A percentile compares a stretch with the other conserved stretches of the same genome.
These are phyloP conservation scores for Chamaedrilus cognettii DNA, from an alignment of 2,888 invertebrate species.

Conservation along the genomic window DNA sequence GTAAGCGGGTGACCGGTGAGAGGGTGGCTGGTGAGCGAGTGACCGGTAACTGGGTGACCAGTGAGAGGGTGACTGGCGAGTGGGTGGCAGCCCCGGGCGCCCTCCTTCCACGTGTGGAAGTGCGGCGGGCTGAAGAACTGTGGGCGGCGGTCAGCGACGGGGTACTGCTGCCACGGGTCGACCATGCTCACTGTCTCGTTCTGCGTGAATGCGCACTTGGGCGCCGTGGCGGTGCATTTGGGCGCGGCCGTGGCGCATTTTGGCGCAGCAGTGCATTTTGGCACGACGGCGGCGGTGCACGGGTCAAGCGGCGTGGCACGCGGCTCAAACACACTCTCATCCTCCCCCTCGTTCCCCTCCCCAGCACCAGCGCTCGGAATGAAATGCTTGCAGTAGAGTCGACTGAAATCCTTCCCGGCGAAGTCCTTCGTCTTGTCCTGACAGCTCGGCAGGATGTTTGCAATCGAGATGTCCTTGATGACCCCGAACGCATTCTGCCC, in stretches of 20 bases:
- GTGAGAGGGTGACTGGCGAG: neutral
- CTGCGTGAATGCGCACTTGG: constrained; percentile 24
- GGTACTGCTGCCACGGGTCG: constrained; percentile 22
- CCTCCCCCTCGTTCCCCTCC: too few species aligned
- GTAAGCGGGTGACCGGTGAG: neutral
- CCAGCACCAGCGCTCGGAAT: constrained; percentile 13
- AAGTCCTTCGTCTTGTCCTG: constrained; percentile 53
- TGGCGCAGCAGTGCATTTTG: neutral
- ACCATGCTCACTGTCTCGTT: constrained; percentile 25
- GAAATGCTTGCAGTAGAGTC: constrained; percentile 29
- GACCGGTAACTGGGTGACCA: neutral
- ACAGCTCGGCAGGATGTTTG: constrained; percentile 51
- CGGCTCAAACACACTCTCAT: constrained; percentile 30
- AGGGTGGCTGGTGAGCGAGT: constrained; percentile 1
- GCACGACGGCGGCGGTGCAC: neutral
- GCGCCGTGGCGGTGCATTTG: neutral
- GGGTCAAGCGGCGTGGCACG: constrained; percentile 19
- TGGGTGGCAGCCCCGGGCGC: constrained; percentile 1
- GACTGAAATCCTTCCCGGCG: constrained; percentile 41
- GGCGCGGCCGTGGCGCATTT: neutral
- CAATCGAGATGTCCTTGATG: constrained; percentile 56
- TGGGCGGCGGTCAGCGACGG: constrained; percentile 1
- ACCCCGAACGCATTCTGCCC: constrained; percentile 45
- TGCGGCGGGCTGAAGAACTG: constrained; percentile 5
- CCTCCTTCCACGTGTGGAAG: constrained; percentile 14